These are phyloP conservation scores for Steinernema scapterisci DNA, from an alignment of 2,888 invertebrate genomes.

Conservation along the genomic window DNA sequence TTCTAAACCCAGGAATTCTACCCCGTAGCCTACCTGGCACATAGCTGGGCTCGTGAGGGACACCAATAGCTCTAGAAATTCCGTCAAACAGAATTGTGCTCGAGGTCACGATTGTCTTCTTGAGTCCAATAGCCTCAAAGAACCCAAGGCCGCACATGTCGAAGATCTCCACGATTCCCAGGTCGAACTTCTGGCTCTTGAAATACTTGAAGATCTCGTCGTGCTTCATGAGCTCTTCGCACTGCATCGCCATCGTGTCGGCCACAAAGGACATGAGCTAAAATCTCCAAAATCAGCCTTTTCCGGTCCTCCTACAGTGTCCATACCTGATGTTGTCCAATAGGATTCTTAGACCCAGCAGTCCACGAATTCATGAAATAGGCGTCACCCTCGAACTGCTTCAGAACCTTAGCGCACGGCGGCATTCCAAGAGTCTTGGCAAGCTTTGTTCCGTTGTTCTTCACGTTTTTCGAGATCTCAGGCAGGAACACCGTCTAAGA, in stretches of 20 bases:
- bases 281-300: not conserved
- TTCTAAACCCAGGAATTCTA: too few relatives aligned
- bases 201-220: conserved; percentile 15
- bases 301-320: not conserved
- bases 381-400: conserved; percentile 17
- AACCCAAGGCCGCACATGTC: conserved; percentile 33
- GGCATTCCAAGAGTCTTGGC: conserved; percentile 6
- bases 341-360: not conserved
- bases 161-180: conserved; percentile 36
- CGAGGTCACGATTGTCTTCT: conserved; percentile 10
- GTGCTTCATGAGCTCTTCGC: conserved; percentile 36
- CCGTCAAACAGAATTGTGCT: not conserved
- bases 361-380: conserved; percentile 20
- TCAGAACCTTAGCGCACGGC: not conserved
- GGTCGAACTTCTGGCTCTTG: conserved; percentile 43
- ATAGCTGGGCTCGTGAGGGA: not conserved
- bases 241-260: conserved; percentile 36
- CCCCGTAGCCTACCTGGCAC: not conserved
- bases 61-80: not conserved
- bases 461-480: conserved; percentile 17
- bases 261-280: conserved; percentile 11
- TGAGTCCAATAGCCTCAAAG: not conserved
- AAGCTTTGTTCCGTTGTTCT: conserved; percentile 6
- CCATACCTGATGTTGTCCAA: not conserved
- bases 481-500: not conserved